Conservation (phyloP, 2,888 invertebrate species). For the Chrysodeixis includens region DNA sequence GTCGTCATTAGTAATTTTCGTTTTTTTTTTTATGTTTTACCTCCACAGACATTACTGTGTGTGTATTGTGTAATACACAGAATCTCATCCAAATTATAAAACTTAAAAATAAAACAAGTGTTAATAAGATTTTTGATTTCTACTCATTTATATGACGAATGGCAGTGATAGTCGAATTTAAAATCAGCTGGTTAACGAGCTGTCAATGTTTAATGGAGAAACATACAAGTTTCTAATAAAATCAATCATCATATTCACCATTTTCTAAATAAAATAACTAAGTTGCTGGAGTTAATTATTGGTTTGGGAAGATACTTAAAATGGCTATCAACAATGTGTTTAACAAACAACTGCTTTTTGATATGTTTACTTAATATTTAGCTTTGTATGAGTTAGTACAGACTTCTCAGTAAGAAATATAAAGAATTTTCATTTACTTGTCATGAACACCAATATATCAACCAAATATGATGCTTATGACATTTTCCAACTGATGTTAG, state of each 20-base stretch:
- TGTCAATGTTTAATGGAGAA: background rate
- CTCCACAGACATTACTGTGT: no score
- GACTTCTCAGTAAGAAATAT: background rate
- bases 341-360: background rate
- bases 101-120: background rate
- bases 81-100: background rate
- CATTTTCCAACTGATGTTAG: background rate
- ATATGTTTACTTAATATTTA: background rate
- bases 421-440: no score
- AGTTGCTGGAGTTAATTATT: background rate
- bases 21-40: no score
- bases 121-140: constrained; percentile 3
- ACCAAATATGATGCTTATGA: no score
- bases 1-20: no score
- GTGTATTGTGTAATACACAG: background rate
- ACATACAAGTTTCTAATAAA: constrained; percentile 5
- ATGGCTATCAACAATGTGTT: background rate
- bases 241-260: constrained; percentile 6
- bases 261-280: background rate
- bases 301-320: no score
- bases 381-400: no score
- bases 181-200: background rate
- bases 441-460: no score
- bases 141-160: background rate
- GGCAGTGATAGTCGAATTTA: background rate